Evolutionary conservation across 2,113 vertebrate species (phyloP), one percentile per base, ranked within the genome.

Genomic region (Micronisus gabar): DNA sequence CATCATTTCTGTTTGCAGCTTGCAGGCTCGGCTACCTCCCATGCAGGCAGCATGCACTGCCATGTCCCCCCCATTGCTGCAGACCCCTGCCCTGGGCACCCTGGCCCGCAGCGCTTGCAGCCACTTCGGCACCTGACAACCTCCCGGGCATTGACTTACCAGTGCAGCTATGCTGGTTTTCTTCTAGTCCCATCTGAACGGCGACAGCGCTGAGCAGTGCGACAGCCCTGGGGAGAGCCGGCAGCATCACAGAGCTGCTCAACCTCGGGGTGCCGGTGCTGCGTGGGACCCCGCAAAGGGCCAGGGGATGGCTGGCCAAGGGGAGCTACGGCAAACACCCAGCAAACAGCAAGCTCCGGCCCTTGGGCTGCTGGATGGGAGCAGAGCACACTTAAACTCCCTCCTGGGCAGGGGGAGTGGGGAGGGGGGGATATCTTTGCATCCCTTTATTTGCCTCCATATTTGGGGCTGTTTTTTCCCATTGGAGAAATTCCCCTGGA

Each of bases 301-400:
- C 38, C 15, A 4, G 38, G 86, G 47, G 30, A 11, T 0, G 1
- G 40, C 47, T 25, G 41, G 22, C 11, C 53, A 16, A 4, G 13
- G 43, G 41, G 4, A 41, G 13, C 32, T 22, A 13, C 29, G 36
- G 58, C 48, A 10, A 65, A 36, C 13, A 15, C 6, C 8, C 40
- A 43, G 4, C 6, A 19, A 21, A 40, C 38, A 43, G 34, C 0
- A 0, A 62, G 55, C 0, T 10, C 76, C 1, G 3, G 30, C 59
- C n/a, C 68, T 9, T 10, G 19, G 29, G 47, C 13, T 67, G 56
- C 52, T 17, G 4, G 2, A 4, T 4, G 61, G 34, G 11, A n/a
- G 5, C 55, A 15, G 40, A 29, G 40, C 4, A 5, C 0, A 0
- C n/a, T 41, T 2, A 11, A 34, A 34, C 2, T 2, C 30, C 4